phyloP scores from a whole-genome alignment of 2,113 vertebrate species.

The Ceratotherium simum region DNA sequence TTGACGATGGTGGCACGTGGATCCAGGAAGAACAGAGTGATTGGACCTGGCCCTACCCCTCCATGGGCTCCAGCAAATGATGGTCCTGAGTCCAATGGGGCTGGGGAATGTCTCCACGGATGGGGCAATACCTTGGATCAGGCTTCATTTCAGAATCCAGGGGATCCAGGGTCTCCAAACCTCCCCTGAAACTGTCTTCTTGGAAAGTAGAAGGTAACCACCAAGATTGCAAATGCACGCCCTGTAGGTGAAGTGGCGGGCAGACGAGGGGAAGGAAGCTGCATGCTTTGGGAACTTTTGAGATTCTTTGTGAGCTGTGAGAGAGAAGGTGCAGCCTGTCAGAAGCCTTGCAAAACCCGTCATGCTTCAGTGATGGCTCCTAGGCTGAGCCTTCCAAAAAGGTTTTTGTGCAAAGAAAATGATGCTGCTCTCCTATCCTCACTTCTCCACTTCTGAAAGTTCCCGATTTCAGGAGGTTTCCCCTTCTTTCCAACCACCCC shows the following conservation, averaged over 20 bases:
- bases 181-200: neutral
- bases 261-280: fast-evolving
- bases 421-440: neutral
- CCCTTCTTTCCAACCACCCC: neutral
- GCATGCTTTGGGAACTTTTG: neutral
- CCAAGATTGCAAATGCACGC: neutral
- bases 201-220: neutral
- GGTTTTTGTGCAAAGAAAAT: neutral
- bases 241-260: neutral
- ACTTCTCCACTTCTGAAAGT: neutral
- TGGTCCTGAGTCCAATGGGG: neutral
- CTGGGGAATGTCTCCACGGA: fast-evolving
- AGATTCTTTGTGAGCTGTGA: neutral
- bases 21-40: neutral
- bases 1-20: neutral
- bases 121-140: fast-evolving
- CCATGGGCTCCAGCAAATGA: neutral
- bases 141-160: neutral
- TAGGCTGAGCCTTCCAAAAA: neutral
- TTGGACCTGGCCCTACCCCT: no score
- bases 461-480: neutral
- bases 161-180: neutral
- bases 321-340: neutral
- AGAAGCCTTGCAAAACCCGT: neutral
- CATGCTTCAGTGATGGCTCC: neutral